These are phyloP conservation scores for Lepidurus packardi DNA, from an alignment of 1,140 invertebrate species.

Conservation along the genomic window DNA sequence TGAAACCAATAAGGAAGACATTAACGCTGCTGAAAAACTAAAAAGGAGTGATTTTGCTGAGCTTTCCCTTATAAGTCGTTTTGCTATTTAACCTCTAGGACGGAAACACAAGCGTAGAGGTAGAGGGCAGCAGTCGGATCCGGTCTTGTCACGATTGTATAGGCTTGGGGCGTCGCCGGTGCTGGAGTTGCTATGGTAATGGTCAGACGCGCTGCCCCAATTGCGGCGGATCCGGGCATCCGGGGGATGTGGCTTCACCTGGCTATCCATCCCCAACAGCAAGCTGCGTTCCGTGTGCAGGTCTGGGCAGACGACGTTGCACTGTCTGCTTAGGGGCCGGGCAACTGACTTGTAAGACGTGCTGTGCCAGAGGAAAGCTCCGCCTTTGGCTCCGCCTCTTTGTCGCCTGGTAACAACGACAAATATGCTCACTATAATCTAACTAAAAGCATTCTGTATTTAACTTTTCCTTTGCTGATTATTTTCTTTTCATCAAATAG, in stretches of 20 bases:
- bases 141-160: constrained; percentile 33
- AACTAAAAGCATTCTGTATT: background rate
- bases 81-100: constrained; percentile 23
- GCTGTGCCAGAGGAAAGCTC: constrained; percentile 30
- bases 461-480: background rate
- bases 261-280: background rate
- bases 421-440: background rate
- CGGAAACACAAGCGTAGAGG: constrained; percentile 27
- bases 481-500: background rate
- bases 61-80: background rate
- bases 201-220: constrained; percentile 31
- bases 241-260: background rate
- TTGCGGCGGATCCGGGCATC: constrained; percentile 32
- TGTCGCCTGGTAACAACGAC: constrained; percentile 30
- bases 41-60: background rate
- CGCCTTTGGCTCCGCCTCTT: constrained; percentile 28
- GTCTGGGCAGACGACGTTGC: constrained; percentile 31
- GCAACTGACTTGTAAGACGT: constrained; percentile 34
- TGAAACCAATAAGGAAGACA: background rate
- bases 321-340: constrained; percentile 33
- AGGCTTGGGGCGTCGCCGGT: constrained; percentile 31
- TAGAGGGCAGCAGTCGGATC: constrained; percentile 28
- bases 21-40: constrained; percentile 4
- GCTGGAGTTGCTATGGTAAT: constrained; percentile 34
- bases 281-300: constrained; percentile 30